Conservation (phyloP, 2,113 vertebrate genomes). For the Puma concolor region DNA sequence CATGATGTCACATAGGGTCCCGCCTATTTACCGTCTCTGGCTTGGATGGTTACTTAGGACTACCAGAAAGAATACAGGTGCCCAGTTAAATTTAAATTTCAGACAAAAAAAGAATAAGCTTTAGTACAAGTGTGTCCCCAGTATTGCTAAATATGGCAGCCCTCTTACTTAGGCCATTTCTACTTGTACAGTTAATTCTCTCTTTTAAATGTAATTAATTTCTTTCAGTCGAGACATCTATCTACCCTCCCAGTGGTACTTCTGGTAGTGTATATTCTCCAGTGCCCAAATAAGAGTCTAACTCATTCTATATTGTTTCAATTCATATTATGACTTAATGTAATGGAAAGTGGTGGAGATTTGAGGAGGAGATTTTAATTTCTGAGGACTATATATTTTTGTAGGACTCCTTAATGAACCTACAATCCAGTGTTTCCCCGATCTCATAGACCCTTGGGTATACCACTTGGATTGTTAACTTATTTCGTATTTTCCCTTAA, state of each 20-base stretch:
- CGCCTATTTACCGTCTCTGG: neutral
- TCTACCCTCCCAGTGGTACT: neutral
- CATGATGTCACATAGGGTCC: neutral
- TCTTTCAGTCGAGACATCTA: neutral
- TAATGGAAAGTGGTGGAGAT: neutral
- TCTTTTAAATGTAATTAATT: neutral
- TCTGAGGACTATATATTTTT: neutral
- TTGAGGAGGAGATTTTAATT: neutral
- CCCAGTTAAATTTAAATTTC: constrained; percentile 11
- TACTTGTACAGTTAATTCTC: neutral
- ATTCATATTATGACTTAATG: neutral
- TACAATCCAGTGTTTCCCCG: neutral
- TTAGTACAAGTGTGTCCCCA: neutral
- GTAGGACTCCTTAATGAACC: neutral
- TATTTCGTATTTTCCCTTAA: constrained; percentile 35
- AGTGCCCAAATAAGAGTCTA: neutral
- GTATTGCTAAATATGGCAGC: neutral
- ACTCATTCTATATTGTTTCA: neutral
- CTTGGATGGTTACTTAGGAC: neutral
- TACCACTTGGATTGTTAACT: neutral
- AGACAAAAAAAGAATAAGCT: neutral
- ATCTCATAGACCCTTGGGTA: neutral
- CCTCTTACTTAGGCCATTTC: neutral
- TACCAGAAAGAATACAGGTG: neutral
- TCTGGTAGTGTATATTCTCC: neutral